Percentiles rank a stretch among this genome's conserved stretches.
These are phyloP conservation scores for Pantherophis alleghaniensis DNA, from an alignment of 2,797 vertebrate species.

Conservation along the genomic window DNA sequence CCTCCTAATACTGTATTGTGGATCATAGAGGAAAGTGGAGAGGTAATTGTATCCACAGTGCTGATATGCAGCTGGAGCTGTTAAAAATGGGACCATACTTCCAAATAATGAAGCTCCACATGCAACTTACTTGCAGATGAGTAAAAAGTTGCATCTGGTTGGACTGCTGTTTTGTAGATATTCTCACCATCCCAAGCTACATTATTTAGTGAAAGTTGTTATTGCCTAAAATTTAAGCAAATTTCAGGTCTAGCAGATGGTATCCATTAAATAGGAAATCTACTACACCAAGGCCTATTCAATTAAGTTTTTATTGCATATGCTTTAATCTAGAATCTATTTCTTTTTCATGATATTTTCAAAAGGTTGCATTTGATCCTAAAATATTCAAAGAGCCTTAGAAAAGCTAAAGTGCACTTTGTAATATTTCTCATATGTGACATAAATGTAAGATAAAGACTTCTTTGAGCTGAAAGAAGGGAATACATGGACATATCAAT, in stretches of 20 bases:
- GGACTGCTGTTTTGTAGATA: background rate
- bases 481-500: background rate
- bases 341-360: constrained; percentile 13
- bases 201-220: background rate
- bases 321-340: background rate
- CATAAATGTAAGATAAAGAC: background rate
- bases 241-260: background rate
- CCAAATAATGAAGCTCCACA: background rate
- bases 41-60: background rate
- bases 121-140: background rate
- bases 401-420: background rate
- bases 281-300: background rate
- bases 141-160: background rate
- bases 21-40: background rate
- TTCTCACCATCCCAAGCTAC: background rate
- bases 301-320: background rate
- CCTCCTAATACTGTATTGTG: background rate
- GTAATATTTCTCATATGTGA: background rate
- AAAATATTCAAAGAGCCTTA: background rate
- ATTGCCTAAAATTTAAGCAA: background rate
- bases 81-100: background rate
- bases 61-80: background rate
- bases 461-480: background rate
- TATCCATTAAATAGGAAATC: background rate
- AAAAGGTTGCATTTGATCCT: background rate